Evolutionary conservation across 2,888 invertebrate species (phyloP), one percentile per base, ranked within the genome.

Genomic region (Agriopis aurantiaria): DNA sequence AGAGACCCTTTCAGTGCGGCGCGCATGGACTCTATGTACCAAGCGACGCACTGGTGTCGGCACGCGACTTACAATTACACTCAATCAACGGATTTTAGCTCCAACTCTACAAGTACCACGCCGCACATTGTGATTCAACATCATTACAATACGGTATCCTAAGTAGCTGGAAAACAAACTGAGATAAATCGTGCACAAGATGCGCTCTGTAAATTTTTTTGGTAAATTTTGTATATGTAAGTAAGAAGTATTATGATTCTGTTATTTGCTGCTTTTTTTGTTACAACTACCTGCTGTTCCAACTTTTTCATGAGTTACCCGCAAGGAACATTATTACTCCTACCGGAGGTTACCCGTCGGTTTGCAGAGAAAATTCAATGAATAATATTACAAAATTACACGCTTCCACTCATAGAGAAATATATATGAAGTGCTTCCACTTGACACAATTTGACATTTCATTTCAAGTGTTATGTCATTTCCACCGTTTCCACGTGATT

Each of bases 41-140:
- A 33, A 3, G 70, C 71, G 67, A 33, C 17, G 46, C 56, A 72
- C 58, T 56, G 57, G 60, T 53, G 71, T 70, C 78, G 80, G 81
- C 80, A 81, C 80, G 82, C 80, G 79, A 70, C 82, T 71, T 67
- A 72, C 86, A 88, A 91, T 90, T 91, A 89, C 65, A 74, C 75
- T 86, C 87, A 86, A 88, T 90, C 88, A 88, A 80, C 79, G 82
- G 80, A 86, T 85, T 88, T 85, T 82, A 84, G 81, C 80, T 76
- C 75, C 76, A 75, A 76, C 79, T 77, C 78, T 71, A 33, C 75
- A 78, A 76, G 80, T 69, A 65, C 14, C 41, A 53, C 80, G 78
- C 69, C 71, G 73, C 75, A 75, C 69, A 74, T 53, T 72, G 67
- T 82, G 83, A 82, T 69, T 83, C 85, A 80, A 58, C 69, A 78